Evolutionary conservation across 1,140 invertebrate genomes (phyloP).

Genomic region (Aphidius gifuensis): DNA sequence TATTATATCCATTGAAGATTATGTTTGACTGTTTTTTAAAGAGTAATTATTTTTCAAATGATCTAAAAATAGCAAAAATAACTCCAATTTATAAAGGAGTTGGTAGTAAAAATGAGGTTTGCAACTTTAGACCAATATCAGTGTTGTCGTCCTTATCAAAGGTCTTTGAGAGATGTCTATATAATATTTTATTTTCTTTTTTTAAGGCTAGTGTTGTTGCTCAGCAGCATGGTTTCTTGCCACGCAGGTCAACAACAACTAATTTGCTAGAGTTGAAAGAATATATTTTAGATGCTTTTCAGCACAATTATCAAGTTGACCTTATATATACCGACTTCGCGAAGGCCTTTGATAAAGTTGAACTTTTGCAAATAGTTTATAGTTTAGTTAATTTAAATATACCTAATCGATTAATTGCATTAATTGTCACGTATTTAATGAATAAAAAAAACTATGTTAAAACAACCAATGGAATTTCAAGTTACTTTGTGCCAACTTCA

Average conservation of each 20-base stretch:
- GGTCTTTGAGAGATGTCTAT: constrained; percentile 32
- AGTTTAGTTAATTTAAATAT: too few relatives aligned
- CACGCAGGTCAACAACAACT: constrained; percentile 27
- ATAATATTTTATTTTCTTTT: constrained; percentile 7
- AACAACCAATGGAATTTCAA: too few relatives aligned
- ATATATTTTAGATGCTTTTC: constrained; percentile 25
- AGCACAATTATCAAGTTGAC: constrained; percentile 32
- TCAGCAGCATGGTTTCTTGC: constrained; percentile 34
- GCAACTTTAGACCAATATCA: constrained; percentile 36
- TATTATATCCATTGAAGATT: too few relatives aligned
- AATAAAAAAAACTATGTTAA: too few relatives aligned
- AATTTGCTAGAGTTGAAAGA: constrained; percentile 31
- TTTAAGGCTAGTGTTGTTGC: constrained; percentile 4
- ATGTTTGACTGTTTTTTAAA: too few relatives aligned
- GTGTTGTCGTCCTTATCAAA: constrained; percentile 33
- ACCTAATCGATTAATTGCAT: too few relatives aligned
- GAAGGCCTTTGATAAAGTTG: constrained; percentile 39
- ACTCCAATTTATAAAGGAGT: constrained; percentile 28
- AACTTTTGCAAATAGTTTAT: too few relatives aligned
- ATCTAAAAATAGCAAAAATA: constrained; percentile 21
- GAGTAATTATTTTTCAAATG: background rate
- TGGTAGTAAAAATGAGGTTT: constrained; percentile 20
- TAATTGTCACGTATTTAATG: too few relatives aligned
- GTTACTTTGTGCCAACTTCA: too few relatives aligned
- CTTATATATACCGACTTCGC: constrained; percentile 38